Conservation (phyloP, 1,140 invertebrate genomes). For the Ladona fulva region DNA sequence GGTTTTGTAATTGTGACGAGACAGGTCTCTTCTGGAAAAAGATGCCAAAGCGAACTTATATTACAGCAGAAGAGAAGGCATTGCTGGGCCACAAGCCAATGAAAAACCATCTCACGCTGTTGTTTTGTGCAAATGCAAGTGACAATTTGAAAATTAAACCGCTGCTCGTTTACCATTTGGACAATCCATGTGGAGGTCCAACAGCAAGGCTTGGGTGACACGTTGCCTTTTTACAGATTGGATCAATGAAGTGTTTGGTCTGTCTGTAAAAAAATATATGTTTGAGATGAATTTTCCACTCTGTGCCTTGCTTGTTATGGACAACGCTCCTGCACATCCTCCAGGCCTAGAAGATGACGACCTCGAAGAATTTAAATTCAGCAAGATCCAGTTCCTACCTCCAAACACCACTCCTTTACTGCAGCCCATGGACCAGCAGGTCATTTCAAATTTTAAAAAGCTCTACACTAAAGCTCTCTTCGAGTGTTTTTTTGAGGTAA, state of each 20-base stretch:
- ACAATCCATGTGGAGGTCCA: too few relatives aligned
- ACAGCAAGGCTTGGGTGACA: too few relatives aligned
- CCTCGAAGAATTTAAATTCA: constrained; percentile 10
- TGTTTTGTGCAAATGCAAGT: too few relatives aligned
- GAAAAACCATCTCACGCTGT: constrained; percentile 13
- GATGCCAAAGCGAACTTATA: background rate
- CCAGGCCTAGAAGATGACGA: background rate
- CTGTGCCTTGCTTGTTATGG: constrained; percentile 2
- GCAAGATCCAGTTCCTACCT: constrained; percentile 1
- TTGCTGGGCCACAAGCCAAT: constrained; percentile 11
- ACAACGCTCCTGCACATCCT: too few relatives aligned
- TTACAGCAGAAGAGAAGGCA: constrained; percentile 12
- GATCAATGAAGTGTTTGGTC: constrained; percentile 11
- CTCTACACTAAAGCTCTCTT: too few relatives aligned
- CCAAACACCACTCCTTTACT: too few relatives aligned
- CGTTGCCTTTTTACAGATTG: background rate
- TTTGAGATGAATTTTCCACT: constrained; percentile 7
- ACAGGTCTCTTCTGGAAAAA: background rate
- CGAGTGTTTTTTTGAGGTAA: too few relatives aligned
- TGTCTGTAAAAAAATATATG: background rate
- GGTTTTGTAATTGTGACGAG: background rate
- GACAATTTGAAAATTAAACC: too few relatives aligned
- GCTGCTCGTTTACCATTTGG: too few relatives aligned
- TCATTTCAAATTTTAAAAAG: too few relatives aligned
- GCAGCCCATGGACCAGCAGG: too few relatives aligned